phyloP scores from a whole-genome alignment of 2,888 invertebrate genomes.

The Pollenia griseotomentosa region DNA sequence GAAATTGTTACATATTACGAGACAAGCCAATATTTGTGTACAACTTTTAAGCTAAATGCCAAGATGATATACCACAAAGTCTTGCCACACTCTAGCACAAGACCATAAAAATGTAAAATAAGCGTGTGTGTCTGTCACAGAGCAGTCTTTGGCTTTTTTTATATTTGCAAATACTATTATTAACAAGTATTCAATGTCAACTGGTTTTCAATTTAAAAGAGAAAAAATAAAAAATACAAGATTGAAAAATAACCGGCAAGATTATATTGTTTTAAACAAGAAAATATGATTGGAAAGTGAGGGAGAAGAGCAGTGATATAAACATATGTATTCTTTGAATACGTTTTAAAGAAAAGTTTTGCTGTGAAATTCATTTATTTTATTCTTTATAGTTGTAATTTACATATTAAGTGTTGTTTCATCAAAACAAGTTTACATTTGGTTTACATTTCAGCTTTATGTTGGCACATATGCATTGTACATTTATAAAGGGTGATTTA shows the following conservation, averaged over 20 bases:
- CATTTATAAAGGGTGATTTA: no score
- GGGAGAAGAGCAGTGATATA: not conserved
- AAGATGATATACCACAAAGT: slow-evolving; percentile 63
- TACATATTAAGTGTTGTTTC: not conserved
- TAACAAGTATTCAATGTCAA: slow-evolving; percentile 71
- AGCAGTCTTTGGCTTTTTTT: slow-evolving; percentile 49
- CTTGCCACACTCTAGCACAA: slow-evolving; percentile 15
- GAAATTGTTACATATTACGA: slow-evolving; percentile 56
- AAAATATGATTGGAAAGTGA: slow-evolving; percentile 1
- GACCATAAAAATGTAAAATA: no score
- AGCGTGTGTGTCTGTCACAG: not conserved
- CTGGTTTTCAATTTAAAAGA: slow-evolving; percentile 46
- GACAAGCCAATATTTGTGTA: slow-evolving; percentile 8
- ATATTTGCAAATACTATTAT: slow-evolving; percentile 57
- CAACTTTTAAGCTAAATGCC: slow-evolving; percentile 59
- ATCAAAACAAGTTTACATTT: slow-evolving; percentile 50
- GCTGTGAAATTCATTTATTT: no score
- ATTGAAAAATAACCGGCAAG: slow-evolving; percentile 26
- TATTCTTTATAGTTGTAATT: no score
- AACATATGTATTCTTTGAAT: not conserved
- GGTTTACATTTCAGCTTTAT: slow-evolving; percentile 25
- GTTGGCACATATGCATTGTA: not conserved
- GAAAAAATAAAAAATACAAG: not conserved
- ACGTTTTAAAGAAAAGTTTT: not conserved
- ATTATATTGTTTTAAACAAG: slow-evolving; percentile 21